These are phyloP conservation scores for Xestia rhomboidea DNA, from an alignment of 2,888 invertebrate genomes.

Conservation along the genomic window DNA sequence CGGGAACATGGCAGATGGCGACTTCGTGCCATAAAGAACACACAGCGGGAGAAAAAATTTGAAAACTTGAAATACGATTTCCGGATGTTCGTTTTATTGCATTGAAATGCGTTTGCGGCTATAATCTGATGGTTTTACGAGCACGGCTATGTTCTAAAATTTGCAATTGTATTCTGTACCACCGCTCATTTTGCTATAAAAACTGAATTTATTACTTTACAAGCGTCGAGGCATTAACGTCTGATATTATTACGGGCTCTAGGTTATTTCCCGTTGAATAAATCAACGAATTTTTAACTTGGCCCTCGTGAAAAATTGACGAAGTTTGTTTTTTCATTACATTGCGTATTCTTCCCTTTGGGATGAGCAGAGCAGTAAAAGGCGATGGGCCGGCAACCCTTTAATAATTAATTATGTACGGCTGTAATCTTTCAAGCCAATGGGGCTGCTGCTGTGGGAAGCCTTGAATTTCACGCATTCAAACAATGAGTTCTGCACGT, in stretches of 20 bases:
- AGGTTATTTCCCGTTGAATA: conserved; percentile 69
- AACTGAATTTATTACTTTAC: conserved; percentile 71
- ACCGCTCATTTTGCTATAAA: conserved; percentile 71
- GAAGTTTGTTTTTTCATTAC: conserved; percentile 66
- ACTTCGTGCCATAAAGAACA: conserved; percentile 66
- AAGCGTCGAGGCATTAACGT: conserved; percentile 70
- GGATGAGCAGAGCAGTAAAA: conserved; percentile 66
- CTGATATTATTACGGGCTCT: conserved; percentile 67
- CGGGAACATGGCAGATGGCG: conserved; percentile 74
- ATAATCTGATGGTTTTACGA: conserved; percentile 85
- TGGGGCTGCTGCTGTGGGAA: conserved; percentile 21
- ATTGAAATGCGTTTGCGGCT: conserved; percentile 82
- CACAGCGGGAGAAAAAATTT: conserved; percentile 72
- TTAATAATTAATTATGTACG: conserved; percentile 66
- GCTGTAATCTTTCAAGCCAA: conserved; percentile 63
- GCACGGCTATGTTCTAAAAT: conserved; percentile 77
- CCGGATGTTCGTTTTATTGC: conserved; percentile 81
- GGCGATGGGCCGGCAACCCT: conserved; percentile 59
- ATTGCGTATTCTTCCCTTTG: conserved; percentile 62
- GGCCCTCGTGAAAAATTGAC: conserved; percentile 64
- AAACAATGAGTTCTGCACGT: conserved; percentile 6
- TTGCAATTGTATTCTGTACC: conserved; percentile 77
- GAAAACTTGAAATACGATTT: conserved; percentile 83
- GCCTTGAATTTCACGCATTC: conserved; percentile 17
- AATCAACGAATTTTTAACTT: conserved; percentile 69